Evolutionary conservation across 2,888 invertebrate species (phyloP), one percentile per base, ranked within the genome.

Genomic region (Campoplex capitator): DNA sequence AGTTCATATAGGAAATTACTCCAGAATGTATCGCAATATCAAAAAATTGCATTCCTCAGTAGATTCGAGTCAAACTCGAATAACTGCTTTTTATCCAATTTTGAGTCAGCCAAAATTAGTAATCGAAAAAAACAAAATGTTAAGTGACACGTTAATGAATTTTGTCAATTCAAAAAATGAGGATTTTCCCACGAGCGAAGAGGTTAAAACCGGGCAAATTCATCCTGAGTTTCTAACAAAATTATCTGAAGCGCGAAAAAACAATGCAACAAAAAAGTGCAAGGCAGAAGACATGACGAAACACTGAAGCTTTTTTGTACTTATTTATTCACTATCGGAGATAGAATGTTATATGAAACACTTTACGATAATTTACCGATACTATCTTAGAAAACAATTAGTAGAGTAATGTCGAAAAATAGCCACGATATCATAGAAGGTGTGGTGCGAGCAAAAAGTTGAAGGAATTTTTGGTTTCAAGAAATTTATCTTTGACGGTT

Each of bases 401-500:
- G 80, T 56, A 71, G 88, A 70, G 58, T 54, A 16, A 82, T 88
- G 13, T 58, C 65, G 28, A 58, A 71, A 54, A 77, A 65, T 58
- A 74, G 45, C 58, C 45, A 65, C 84, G 77, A 83, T 80, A 77
- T 88, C 74, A 35, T 23, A 65, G 89, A 91, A 87, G 89, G 90
- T 58, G 35, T 13, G 35, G 16, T 32, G 13, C 48, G 48, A 45
- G 42, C 28, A 48, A 45, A 23, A 45, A 48, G 23, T 45, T 70
- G 13, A 70, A 70, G 23, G 70, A 70, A 48, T 70, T 70, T 45
- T 7, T 70, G 1, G 23, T n/a, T n/a, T 23, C 68, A 3, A n/a
- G 68, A 23, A 70, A 70, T 70, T 45, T 45, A 45, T 45, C 68
- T 2, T 23, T 70, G n/a, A 70, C 42, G n/a, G 68, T 70, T 23